Evolutionary conservation across 2,797 vertebrate species (phyloP).

Genomic region (Phoebastria nigripes): DNA sequence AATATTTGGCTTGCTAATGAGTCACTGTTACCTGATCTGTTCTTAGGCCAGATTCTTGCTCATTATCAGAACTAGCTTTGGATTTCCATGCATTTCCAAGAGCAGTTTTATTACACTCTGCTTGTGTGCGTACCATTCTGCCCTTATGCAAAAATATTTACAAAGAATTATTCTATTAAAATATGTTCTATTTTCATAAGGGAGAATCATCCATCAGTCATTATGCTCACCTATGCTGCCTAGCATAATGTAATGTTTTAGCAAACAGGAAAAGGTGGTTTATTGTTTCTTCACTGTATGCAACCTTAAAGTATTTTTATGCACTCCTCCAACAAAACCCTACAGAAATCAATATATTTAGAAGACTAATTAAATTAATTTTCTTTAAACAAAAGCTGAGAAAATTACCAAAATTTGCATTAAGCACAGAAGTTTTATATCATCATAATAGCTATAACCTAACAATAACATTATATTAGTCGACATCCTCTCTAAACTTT

Average conservation of each 20-base stretch:
- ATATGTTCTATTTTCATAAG: not conserved
- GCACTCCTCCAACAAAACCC: not conserved
- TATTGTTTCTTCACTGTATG: not conserved
- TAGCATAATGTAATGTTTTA: not conserved
- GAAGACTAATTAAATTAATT: not conserved
- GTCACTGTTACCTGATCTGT: not conserved
- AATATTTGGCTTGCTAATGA: not conserved
- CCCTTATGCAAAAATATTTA: not conserved
- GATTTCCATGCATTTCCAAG: not conserved
- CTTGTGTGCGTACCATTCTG: not conserved
- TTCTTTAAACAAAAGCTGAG: not conserved
- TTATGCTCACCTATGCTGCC: not conserved
- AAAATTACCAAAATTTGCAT: not conserved
- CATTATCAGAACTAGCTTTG: not conserved
- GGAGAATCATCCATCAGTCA: not conserved
- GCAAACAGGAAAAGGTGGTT: not conserved
- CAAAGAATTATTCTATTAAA: not conserved
- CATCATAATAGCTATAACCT: not conserved
- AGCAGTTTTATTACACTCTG: not conserved
- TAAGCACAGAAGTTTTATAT: not conserved
- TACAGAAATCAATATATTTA: not conserved
- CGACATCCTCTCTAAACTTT: not conserved
- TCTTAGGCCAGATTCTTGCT: not conserved
- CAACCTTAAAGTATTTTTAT: not conserved
- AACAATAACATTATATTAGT: not conserved